phyloP scores from a whole-genome alignment of 1,140 invertebrate species.

The Ooceraea biroi region DNA sequence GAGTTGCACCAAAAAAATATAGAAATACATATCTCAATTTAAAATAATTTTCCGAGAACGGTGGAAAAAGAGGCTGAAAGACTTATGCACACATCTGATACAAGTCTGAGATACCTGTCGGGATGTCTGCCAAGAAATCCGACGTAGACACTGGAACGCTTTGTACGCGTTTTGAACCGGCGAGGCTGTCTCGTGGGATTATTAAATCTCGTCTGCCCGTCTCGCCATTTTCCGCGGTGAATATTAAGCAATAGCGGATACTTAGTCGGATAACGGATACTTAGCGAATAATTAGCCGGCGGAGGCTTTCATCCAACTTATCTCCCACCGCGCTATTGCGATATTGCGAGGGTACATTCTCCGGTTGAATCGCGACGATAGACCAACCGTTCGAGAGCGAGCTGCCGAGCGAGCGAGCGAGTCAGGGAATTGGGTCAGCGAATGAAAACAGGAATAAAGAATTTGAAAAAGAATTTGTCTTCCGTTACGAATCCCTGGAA shows the following conservation, averaged over 20 bases:
- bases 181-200: neutral
- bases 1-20: too few relatives aligned
- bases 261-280: conserved; percentile 41
- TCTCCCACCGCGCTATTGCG: conserved; percentile 37
- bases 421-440: conserved; percentile 26
- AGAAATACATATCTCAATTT: too few relatives aligned
- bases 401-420: conserved; percentile 23
- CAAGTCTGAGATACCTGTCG: neutral
- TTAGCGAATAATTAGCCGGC: conserved; percentile 36
- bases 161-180: neutral
- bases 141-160: conserved; percentile 14
- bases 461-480: conserved; percentile 46
- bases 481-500: conserved; percentile 13
- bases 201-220: conserved; percentile 31
- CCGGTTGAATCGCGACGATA: conserved; percentile 10
- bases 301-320: conserved; percentile 29
- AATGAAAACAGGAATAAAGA: conserved; percentile 52
- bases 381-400: conserved; percentile 3
- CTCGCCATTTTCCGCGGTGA: conserved; percentile 11
- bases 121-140: too few relatives aligned
- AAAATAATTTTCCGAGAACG: too few relatives aligned
- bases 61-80: too few relatives aligned
- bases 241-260: conserved; percentile 53
- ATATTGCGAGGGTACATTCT: conserved; percentile 9
- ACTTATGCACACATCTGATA: too few relatives aligned